A percentile compares a stretch with the other conserved stretches of the same genome.
phyloP scores from a whole-genome alignment of 2,888 invertebrate species.

The Vandiemenella viatica region DNA sequence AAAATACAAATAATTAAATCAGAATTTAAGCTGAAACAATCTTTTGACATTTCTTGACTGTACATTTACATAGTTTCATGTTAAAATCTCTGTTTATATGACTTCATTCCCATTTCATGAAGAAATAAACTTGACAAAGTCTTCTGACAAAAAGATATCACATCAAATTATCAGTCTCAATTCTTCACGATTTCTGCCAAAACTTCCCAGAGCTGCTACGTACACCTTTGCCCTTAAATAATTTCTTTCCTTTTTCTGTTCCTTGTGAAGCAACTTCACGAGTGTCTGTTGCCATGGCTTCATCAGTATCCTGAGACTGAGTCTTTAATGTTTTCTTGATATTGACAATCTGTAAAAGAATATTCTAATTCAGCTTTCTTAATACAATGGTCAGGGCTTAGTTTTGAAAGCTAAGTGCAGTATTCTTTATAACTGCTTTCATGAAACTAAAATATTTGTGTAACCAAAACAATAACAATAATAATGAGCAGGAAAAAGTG shows the following conservation, averaged over 20 bases:
- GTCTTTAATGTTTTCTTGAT: slow-evolving; percentile 80
- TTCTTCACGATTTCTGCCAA: slow-evolving; percentile 35
- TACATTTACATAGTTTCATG: too few species aligned
- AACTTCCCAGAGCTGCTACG: slow-evolving; percentile 50
- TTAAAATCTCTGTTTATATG: too few species aligned
- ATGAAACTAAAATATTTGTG: background rate
- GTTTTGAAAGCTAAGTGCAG: too few species aligned
- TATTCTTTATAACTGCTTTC: background rate
- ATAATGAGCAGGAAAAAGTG: background rate
- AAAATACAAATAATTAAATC: too few species aligned
- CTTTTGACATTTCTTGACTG: too few species aligned
- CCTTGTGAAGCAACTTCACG: slow-evolving; percentile 42
- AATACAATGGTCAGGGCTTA: too few species aligned
- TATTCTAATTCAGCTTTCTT: background rate
- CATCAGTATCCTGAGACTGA: slow-evolving; percentile 66
- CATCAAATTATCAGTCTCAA: too few species aligned
- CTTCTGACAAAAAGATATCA: too few species aligned
- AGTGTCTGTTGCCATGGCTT: slow-evolving; percentile 62
- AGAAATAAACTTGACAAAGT: too few species aligned
- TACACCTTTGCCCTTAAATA: slow-evolving; percentile 49
- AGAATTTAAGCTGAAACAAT: too few species aligned
- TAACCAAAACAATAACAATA: background rate
- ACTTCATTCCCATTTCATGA: too few species aligned
- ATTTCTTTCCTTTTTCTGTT: slow-evolving; percentile 40
- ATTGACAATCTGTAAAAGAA: slow-evolving; percentile 51